These are phyloP conservation scores for Lycocerus yunnanus DNA, from an alignment of 2,888 invertebrate species.

Conservation along the genomic window DNA sequence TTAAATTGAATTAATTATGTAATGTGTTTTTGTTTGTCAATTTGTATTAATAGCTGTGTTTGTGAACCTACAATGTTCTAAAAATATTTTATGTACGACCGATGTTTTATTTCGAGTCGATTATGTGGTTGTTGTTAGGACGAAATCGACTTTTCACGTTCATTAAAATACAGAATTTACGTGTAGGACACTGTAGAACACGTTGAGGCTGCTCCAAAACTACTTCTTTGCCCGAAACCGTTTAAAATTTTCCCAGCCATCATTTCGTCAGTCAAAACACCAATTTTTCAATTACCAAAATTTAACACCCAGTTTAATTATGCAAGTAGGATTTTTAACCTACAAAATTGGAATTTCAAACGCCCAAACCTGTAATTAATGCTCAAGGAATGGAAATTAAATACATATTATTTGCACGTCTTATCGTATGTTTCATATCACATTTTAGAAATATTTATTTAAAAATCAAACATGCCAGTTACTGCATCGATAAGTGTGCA, in stretches of 20 bases:
- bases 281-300: background rate
- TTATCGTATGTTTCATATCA: background rate
- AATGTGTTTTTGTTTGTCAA: conserved; percentile 18
- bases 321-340: background rate
- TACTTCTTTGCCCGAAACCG: background rate
- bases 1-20: conserved; percentile 10
- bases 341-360: background rate
- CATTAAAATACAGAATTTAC: background rate
- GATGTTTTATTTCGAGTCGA: conserved; percentile 1
- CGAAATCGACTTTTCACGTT: background rate
- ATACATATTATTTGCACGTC: background rate
- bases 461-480: background rate
- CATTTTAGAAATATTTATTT: background rate
- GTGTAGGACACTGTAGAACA: background rate
- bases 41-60: conserved; percentile 20
- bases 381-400: background rate
- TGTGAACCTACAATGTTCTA: conserved; percentile 20
- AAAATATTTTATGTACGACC: conserved; percentile 14
- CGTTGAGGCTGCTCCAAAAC: background rate
- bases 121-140: background rate
- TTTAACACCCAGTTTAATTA: background rate
- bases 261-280: background rate
- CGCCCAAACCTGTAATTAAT: background rate
- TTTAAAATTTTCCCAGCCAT: background rate
- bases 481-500: background rate